Conservation (phyloP, 2,113 vertebrate genomes). For the Megaleporinus macrocephalus region DNA sequence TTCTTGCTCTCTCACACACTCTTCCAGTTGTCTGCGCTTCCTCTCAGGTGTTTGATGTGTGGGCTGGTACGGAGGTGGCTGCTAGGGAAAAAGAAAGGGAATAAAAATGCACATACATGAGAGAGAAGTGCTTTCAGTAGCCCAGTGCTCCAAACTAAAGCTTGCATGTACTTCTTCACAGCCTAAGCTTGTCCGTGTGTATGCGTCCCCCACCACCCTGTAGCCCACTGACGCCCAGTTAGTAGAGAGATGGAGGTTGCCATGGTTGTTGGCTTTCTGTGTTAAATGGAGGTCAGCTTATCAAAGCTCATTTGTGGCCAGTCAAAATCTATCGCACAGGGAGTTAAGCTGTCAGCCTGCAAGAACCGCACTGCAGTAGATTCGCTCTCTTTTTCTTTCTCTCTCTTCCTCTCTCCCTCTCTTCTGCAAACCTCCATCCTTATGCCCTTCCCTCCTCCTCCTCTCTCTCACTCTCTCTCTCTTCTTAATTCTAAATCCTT, state of each 20-base stretch:
- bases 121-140: neutral
- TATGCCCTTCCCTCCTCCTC: neutral
- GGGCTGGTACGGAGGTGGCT: conserved; percentile 31
- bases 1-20: conserved; percentile 26
- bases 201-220: neutral
- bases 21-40: conserved; percentile 25
- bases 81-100: conserved; percentile 3
- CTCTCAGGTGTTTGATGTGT: conserved; percentile 52
- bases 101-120: neutral
- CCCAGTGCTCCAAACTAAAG: neutral
- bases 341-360: conserved; percentile 75
- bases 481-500: neutral
- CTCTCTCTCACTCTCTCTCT: too few relatives aligned
- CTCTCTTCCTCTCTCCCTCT: neutral
- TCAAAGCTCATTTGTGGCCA: conserved; percentile 74
- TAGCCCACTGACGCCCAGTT: neutral
- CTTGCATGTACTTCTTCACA: neutral
- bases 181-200: neutral
- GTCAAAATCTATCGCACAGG: conserved; percentile 76
- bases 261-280: neutral
- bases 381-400: neutral
- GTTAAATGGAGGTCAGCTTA: conserved; percentile 68
- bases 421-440: neutral
- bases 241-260: conserved; percentile 3
- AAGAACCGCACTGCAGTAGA: conserved; percentile 49